These are phyloP conservation scores for Eristalinus aeneus DNA, from an alignment of 2,888 invertebrate species.

Conservation along the genomic window DNA sequence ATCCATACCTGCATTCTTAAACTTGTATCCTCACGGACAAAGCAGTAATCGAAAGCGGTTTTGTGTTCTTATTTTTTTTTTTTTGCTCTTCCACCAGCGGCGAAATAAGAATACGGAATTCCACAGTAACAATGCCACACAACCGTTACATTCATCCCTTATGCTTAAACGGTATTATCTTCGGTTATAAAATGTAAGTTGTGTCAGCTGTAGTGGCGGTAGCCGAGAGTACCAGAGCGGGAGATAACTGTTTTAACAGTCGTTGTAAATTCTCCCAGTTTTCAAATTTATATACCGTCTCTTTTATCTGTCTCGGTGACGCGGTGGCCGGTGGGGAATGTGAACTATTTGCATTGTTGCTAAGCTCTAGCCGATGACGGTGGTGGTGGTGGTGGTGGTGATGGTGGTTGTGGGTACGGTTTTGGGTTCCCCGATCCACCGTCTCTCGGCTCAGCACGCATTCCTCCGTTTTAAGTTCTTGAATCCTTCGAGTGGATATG, in stretches of 20 bases:
- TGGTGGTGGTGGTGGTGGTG: constrained; percentile 12
- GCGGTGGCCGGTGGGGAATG: not conserved
- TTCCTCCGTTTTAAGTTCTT: constrained; percentile 50
- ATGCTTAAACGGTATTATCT: constrained; percentile 71
- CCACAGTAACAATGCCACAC: constrained; percentile 14
- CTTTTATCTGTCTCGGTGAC: constrained; percentile 46
- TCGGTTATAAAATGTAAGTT: constrained; percentile 70
- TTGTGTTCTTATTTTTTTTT: not conserved
- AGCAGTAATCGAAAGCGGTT: constrained; percentile 57
- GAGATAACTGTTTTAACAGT: constrained; percentile 69
- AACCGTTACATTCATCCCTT: constrained; percentile 64
- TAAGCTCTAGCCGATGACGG: constrained; percentile 28
- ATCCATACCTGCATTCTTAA: constrained; percentile 53
- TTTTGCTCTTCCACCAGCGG: constrained; percentile 1
- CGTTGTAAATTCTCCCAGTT: constrained; percentile 61
- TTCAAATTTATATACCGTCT: constrained; percentile 62
- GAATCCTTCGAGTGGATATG: constrained; percentile 7
- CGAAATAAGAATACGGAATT: constrained; percentile 46
- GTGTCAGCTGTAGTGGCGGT: constrained; percentile 51
- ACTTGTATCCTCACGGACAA: constrained; percentile 52
- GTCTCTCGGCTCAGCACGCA: constrained; percentile 25
- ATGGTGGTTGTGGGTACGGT: constrained; percentile 7
- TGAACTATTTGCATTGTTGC: constrained; percentile 12
- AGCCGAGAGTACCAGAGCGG: constrained; percentile 26
- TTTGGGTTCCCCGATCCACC: not conserved